phyloP scores from a whole-genome alignment of 2,888 invertebrate species.

The Cephus nigrinus region DNA sequence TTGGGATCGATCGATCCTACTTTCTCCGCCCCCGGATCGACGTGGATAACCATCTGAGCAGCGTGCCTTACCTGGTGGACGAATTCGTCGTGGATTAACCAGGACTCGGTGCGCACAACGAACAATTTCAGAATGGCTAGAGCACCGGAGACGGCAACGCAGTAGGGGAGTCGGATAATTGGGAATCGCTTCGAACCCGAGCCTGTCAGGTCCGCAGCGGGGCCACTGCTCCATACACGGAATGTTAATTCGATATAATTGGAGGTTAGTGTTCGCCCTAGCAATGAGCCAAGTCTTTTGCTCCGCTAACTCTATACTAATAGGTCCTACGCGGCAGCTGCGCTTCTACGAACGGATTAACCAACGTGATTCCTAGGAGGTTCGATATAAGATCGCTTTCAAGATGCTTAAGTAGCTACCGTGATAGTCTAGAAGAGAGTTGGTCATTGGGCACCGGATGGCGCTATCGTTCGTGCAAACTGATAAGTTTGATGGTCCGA shows the following conservation, averaged over 20 bases:
- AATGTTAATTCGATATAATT: conserved; percentile 38
- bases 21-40: background rate
- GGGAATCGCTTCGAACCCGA: conserved; percentile 33
- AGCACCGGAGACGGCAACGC: conserved; percentile 25
- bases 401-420: background rate
- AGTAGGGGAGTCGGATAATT: conserved; percentile 36
- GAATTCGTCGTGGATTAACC: background rate
- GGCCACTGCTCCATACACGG: conserved; percentile 15
- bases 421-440: background rate
- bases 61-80: background rate
- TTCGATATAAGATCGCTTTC: conserved; percentile 2
- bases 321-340: background rate
- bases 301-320: conserved; percentile 6
- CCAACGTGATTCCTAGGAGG: background rate
- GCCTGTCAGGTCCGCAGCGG: conserved; percentile 29
- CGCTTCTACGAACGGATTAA: conserved; percentile 3
- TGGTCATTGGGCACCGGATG: background rate
- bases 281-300: conserved; percentile 3
- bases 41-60: background rate
- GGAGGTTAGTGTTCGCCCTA: conserved; percentile 15
- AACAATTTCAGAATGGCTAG: background rate
- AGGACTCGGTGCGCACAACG: background rate
- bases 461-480: background rate
- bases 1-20: background rate
- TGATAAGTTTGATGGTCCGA: background rate